Percentiles rank a stretch among this genome's conserved stretches.
Evolutionary conservation across 2,888 invertebrate species (phyloP).

Genomic region (Agrotis puta): DNA sequence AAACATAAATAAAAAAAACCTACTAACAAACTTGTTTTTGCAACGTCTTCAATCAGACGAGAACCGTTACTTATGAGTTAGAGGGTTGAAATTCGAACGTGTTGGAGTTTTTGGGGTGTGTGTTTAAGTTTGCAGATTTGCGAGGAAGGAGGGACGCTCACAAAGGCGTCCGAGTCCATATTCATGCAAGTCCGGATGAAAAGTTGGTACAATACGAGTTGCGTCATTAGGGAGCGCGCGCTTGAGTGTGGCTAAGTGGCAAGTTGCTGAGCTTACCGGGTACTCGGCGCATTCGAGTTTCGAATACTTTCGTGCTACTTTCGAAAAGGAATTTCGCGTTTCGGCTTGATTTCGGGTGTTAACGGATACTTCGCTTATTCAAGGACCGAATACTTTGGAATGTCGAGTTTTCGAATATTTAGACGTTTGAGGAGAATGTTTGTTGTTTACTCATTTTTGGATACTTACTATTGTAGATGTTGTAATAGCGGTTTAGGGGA

Average conservation of each 20-base stretch:
- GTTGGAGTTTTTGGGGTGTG: not conserved
- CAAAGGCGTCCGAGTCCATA: conserved; percentile 77
- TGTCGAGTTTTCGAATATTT: conserved; percentile 26
- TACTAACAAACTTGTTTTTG: conserved; percentile 45
- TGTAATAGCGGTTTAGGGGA: too few relatives aligned
- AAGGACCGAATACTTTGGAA: conserved; percentile 28
- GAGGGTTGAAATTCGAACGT: conserved; percentile 43
- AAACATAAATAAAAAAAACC: conserved; percentile 72
- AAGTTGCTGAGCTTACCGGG: conserved; percentile 72
- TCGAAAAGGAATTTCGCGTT: conserved; percentile 53
- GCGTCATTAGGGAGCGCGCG: conserved; percentile 78
- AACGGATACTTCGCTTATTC: conserved; percentile 27
- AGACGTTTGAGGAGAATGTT: not conserved
- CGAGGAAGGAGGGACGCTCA: conserved; percentile 68
- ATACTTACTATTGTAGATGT: not conserved
- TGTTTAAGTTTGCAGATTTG: conserved; percentile 50
- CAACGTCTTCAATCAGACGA: conserved; percentile 2
- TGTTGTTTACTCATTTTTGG: not conserved
- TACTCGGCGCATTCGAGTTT: conserved; percentile 57
- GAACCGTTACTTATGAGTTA: not conserved
- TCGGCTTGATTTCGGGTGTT: conserved; percentile 41
- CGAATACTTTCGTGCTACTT: conserved; percentile 49
- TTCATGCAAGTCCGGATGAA: conserved; percentile 78
- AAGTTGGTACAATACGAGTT: conserved; percentile 81
- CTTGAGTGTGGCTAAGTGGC: conserved; percentile 76